phyloP scores from a whole-genome alignment of 2,113 vertebrate genomes.

The Corvus moneduloides region DNA sequence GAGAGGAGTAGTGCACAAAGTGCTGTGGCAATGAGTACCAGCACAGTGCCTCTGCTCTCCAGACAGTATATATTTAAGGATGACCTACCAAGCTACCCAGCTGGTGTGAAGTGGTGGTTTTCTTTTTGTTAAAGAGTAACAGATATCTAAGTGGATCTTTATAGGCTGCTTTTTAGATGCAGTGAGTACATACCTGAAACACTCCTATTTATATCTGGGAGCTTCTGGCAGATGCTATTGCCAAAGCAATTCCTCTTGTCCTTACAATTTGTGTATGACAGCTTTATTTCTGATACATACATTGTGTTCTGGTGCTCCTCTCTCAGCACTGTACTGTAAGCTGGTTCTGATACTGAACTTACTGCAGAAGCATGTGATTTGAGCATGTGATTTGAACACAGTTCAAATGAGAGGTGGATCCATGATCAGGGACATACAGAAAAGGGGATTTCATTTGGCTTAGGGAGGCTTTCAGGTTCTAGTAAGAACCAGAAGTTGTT shows the following conservation, averaged over 20 bases:
- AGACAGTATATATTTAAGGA: neutral
- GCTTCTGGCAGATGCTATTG: neutral
- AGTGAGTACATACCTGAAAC: neutral
- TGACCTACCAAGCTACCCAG: neutral
- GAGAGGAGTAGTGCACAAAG: neutral
- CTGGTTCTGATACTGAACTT: neutral
- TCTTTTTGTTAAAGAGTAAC: neutral
- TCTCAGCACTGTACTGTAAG: neutral
- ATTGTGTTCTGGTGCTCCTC: neutral
- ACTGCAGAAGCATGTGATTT: neutral
- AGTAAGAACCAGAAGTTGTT: neutral
- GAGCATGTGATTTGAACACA: neutral
- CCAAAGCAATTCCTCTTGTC: neutral
- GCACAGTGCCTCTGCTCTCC: neutral
- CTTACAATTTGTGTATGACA: neutral
- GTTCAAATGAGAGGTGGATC: neutral
- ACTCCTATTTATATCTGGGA: neutral
- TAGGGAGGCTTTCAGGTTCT: neutral
- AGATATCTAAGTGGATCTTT: neutral
- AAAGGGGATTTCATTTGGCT: neutral
- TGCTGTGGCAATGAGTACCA: neutral
- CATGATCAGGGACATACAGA: neutral
- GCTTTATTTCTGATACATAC: neutral
- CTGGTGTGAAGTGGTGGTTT: neutral
- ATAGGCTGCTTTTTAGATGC: neutral